phyloP scores from a whole-genome alignment of 2,888 invertebrate genomes.

The Leucophenga montana region DNA sequence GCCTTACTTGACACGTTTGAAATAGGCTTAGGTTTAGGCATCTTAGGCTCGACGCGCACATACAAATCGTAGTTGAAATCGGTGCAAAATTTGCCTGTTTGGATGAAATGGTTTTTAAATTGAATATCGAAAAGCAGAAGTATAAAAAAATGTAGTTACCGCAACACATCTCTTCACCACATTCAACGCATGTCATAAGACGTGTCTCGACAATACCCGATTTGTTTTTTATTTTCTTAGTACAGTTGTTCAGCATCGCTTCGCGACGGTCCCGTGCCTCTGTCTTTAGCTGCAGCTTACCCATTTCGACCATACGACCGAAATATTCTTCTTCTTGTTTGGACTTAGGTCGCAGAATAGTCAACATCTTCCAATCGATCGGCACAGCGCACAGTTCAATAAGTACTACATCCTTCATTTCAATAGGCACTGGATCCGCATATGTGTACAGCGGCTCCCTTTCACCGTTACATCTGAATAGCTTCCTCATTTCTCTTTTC shows the following conservation, averaged over 20 bases:
- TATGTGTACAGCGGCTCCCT: slow-evolving; percentile 72
- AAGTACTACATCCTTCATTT: slow-evolving; percentile 78
- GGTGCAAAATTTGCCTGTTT: slow-evolving; percentile 68
- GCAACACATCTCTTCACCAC: slow-evolving; percentile 89
- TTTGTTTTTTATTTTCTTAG: slow-evolving; percentile 86
- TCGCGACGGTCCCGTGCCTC: slow-evolving; percentile 81
- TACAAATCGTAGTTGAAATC: slow-evolving; percentile 73
- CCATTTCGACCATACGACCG: slow-evolving; percentile 86
- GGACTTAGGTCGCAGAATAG: slow-evolving; percentile 87
- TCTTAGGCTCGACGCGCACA: slow-evolving; percentile 69
- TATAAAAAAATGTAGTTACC: slow-evolving; percentile 73
- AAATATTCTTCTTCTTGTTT: slow-evolving; percentile 91
- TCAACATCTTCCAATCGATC: slow-evolving; percentile 95
- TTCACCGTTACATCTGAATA: slow-evolving; percentile 68
- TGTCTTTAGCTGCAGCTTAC: slow-evolving; percentile 84
- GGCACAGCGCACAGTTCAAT: slow-evolving; percentile 86
- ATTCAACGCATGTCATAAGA: slow-evolving; percentile 83
- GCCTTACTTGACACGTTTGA: slow-evolving; percentile 57
- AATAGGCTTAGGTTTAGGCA: slow-evolving; percentile 64
- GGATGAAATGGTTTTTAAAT: not conserved
- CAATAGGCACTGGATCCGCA: slow-evolving; percentile 85
- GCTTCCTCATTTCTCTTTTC: slow-evolving; percentile 80
- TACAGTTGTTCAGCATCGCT: slow-evolving; percentile 78
- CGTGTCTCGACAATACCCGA: slow-evolving; percentile 87
- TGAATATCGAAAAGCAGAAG: not conserved